A percentile compares a stretch with the other conserved stretches of the same genome.
Evolutionary conservation across 2,888 invertebrate genomes (phyloP).

Genomic region (Synanthedon formicaeformis): DNA sequence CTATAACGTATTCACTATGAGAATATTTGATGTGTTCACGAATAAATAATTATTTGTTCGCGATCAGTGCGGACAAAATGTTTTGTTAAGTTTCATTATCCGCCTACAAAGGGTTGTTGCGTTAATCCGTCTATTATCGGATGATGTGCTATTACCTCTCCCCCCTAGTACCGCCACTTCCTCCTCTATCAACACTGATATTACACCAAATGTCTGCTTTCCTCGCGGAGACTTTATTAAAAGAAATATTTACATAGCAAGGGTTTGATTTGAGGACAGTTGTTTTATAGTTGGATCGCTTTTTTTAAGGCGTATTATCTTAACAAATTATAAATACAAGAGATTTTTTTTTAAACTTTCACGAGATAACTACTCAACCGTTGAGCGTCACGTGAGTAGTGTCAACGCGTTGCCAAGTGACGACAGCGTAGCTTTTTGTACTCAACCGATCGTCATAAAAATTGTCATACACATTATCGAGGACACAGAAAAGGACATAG

Average conservation of each 20-base stretch:
- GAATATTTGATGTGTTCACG: constrained; percentile 32
- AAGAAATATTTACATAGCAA: constrained; percentile 21
- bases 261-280: constrained; percentile 14
- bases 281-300: no score
- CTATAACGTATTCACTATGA: constrained; percentile 27
- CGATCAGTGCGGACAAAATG: constrained; percentile 36
- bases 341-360: no score
- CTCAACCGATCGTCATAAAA: no score
- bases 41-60: constrained; percentile 28
- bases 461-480: no score
- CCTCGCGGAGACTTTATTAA: constrained; percentile 23
- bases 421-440: no score
- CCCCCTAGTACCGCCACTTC: constrained; percentile 11
- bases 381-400: no score
- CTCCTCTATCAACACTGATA: constrained; percentile 25
- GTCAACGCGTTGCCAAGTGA: no score
- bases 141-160: constrained; percentile 42
- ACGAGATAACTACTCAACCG: no score
- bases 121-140: constrained; percentile 61
- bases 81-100: constrained; percentile 54
- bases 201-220: constrained; percentile 50
- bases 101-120: constrained; percentile 62
- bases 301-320: no score
- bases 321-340: no score
- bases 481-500: no score